Evolutionary conservation across 37 sponge, comb jelly and placozoan species (phyloP), one percentile per base, ranked within the genome.

Genomic region (Eunapius fragilis): DNA sequence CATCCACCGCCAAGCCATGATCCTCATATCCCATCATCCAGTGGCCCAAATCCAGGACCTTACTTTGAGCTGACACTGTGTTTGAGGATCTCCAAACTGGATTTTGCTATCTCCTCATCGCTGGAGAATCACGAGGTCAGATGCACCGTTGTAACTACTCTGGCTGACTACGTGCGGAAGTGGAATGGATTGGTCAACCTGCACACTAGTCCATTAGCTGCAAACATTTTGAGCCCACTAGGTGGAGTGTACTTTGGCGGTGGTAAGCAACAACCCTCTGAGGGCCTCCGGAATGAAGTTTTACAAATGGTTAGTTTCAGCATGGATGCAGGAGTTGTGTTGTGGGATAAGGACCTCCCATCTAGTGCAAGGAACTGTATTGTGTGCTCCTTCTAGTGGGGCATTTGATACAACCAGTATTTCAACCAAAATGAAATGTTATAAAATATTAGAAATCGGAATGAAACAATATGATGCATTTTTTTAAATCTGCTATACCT

Each of bases 181-280:
- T 92, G 90, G 90, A 45, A 67, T 31, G 95, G 88, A 24, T 80
- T 95, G 4, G 87, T 92, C 71, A 85, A 80, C 41, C 28, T 91
- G 23, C 80, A 89, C 67, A 76, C 28, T 2, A 89, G 69, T 45
- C 26, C 36, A 31, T 76, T 95, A 2, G 82, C 73, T 23, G 73
- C 72, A 22, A 84, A 95, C 73, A 85, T 95, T 1, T 82, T 95
- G 33, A 67, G 31, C 71, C 95, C 95, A 14, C 27, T 82, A 28
- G 79, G 78, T 17, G 77, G 85, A 27, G 30, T 19, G 25, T 91
- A 89, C 79, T 90, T 90, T 80, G 75, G 85, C 30, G 37, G 23
- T 30, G 12, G 30, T 30, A 76, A 24, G 7, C 34, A 24, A 72
- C 34, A 0, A 73, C 31, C 72, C 32, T 31, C 82, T 37, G 34